Percentiles rank a stretch among this genome's conserved stretches.
Conservation (phyloP, 2,113 vertebrate species). For the Rafetus swinhoei region DNA sequence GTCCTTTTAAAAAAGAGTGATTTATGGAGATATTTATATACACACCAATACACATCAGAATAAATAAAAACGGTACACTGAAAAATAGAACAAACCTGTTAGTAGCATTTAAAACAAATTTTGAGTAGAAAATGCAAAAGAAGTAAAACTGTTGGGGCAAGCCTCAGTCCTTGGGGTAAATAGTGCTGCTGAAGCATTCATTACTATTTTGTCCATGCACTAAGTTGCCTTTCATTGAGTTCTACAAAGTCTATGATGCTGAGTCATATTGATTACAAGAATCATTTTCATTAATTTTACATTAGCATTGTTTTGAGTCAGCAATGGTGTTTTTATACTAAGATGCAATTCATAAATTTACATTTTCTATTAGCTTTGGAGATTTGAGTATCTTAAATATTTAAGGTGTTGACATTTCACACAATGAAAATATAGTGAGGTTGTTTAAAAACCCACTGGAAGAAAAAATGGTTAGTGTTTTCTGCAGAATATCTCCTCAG, state of each 20-base stretch:
- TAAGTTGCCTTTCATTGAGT: slow-evolving; percentile 2
- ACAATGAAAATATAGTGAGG: neutral
- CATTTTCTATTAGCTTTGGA: neutral
- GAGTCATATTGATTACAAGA: slow-evolving; percentile 26
- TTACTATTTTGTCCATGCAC: neutral
- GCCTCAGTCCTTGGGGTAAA: neutral
- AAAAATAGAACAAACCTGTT: neutral
- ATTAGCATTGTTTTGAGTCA: slow-evolving; percentile 45
- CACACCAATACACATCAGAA: neutral
- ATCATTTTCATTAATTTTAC: slow-evolving; percentile 56
- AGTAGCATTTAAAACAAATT: neutral
- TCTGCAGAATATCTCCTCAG: neutral
- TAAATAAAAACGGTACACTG: neutral
- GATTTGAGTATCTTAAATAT: slow-evolving; percentile 30
- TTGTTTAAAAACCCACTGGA: slow-evolving; percentile 21
- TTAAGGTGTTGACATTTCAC: slow-evolving; percentile 3
- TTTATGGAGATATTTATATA: too few species aligned
- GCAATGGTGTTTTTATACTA: slow-evolving; percentile 48
- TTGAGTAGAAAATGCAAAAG: neutral
- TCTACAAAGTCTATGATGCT: slow-evolving; percentile 16
- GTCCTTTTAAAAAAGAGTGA: neutral
- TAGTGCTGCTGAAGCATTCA: slow-evolving; percentile 2
- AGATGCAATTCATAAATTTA: slow-evolving; percentile 47
- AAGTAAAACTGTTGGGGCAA: neutral
- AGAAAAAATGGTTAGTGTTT: neutral